Percentiles rank a stretch among this genome's conserved stretches.
phyloP scores from a whole-genome alignment of 2,888 invertebrate genomes.

The Caenorhabditis panamensis region DNA sequence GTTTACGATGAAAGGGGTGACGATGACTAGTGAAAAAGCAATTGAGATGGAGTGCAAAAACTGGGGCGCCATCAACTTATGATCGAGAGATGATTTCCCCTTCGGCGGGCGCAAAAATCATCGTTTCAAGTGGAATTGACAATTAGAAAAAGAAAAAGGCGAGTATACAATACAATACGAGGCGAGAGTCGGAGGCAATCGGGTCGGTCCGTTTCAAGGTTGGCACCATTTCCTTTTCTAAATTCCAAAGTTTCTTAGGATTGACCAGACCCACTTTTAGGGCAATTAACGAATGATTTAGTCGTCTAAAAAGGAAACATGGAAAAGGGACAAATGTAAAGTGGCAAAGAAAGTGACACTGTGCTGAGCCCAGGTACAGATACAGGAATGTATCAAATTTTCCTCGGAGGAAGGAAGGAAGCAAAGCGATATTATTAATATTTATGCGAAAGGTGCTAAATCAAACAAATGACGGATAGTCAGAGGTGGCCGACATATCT shows the following conservation, averaged over 20 bases:
- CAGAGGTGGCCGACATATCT: conserved; percentile 4
- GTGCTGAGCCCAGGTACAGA: neutral
- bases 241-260: neutral
- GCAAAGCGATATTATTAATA: conserved; percentile 32
- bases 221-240: conserved; percentile 43
- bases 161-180: conserved; percentile 24
- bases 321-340: conserved; percentile 1
- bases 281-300: conserved; percentile 39
- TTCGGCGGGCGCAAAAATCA: conserved; percentile 50
- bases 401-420: neutral
- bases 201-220: conserved; percentile 39
- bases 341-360: neutral
- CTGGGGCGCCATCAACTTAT: conserved; percentile 40
- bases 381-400: neutral
- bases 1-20: conserved; percentile 7
- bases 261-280: conserved; percentile 49
- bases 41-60: conserved; percentile 28
- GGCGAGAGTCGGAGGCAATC: conserved; percentile 40
- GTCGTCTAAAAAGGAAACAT: neutral
- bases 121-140: conserved; percentile 60
- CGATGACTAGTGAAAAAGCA: conserved; percentile 16
- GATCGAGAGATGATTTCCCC: conserved; percentile 28
- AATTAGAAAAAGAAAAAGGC: conserved; percentile 50
- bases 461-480: conserved; percentile 33
- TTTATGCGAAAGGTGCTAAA: conserved; percentile 56